Conservation (phyloP, 2,888 invertebrate genomes). For the Polyommatus icarus region DNA sequence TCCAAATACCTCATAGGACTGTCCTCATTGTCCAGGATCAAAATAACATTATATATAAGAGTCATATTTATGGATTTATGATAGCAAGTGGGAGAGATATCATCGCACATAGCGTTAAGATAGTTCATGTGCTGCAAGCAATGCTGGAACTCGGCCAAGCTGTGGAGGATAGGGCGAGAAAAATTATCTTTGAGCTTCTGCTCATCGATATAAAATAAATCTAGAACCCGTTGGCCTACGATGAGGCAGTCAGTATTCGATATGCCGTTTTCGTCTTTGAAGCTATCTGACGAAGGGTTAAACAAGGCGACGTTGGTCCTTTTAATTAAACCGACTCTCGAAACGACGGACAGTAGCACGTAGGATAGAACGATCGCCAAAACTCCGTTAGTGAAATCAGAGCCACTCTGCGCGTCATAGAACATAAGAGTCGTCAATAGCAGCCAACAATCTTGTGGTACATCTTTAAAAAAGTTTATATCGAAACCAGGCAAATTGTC, state of each 20-base stretch:
- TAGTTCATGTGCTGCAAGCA: constrained; percentile 53
- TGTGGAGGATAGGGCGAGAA: constrained; percentile 44
- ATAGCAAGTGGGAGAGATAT: constrained; percentile 26
- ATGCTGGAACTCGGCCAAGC: constrained; percentile 51
- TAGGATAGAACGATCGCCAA: background rate
- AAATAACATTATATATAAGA: background rate
- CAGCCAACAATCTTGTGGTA: constrained; percentile 12
- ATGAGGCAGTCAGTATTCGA: background rate
- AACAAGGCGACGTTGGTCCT: background rate
- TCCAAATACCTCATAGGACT: background rate
- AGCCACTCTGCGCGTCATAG: background rate
- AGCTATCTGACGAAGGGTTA: background rate
- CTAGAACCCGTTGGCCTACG: background rate
- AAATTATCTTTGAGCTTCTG: constrained; percentile 34
- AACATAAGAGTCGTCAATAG: background rate
- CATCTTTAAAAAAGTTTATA: background rate
- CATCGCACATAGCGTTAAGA: constrained; percentile 49
- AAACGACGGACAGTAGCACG: constrained; percentile 3
- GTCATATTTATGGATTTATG: constrained; percentile 1
- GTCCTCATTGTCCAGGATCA: background rate
- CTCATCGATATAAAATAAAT: constrained; percentile 13
- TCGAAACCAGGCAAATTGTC: constrained; percentile 2
- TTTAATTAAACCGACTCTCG: constrained; percentile 1
- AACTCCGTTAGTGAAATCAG: background rate
- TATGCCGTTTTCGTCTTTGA: background rate